Percentiles rank a stretch among this genome's conserved stretches.
Evolutionary conservation across 1,140 invertebrate species (phyloP).

Genomic region (Drosophila sp.): DNA sequence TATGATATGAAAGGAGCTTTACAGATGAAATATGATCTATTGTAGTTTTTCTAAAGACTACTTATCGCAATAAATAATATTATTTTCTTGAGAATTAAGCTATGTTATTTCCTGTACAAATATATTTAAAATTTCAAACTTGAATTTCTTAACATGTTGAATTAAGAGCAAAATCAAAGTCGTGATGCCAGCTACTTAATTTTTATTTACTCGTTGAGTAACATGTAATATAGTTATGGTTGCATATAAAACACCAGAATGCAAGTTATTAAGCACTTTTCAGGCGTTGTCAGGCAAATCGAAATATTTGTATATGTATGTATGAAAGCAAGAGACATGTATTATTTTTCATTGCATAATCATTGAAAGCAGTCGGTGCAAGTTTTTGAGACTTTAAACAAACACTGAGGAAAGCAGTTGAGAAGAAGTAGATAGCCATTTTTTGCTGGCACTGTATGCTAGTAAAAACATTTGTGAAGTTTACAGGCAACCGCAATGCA

Average conservation of each 20-base stretch:
- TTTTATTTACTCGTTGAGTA: no score
- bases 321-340: constrained; percentile 2
- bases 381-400: constrained; percentile 27
- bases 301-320: no score
- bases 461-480: not conserved
- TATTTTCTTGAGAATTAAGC: no score
- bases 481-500: not conserved
- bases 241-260: not conserved
- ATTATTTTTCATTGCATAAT: constrained; percentile 38
- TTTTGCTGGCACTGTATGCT: constrained; percentile 10
- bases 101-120: no score
- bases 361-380: constrained; percentile 5
- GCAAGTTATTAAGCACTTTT: constrained; percentile 8
- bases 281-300: constrained; percentile 6
- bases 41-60: no score
- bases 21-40: not conserved
- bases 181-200: no score
- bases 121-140: no score
- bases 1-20: not conserved
- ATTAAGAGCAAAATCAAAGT: no score
- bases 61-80: no score
- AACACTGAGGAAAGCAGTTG: constrained; percentile 11
- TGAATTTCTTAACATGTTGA: no score
- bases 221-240: no score
- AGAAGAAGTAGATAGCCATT: constrained; percentile 24